Conservation (phyloP, 2,888 invertebrate genomes). For the Girardia tigrina region DNA sequence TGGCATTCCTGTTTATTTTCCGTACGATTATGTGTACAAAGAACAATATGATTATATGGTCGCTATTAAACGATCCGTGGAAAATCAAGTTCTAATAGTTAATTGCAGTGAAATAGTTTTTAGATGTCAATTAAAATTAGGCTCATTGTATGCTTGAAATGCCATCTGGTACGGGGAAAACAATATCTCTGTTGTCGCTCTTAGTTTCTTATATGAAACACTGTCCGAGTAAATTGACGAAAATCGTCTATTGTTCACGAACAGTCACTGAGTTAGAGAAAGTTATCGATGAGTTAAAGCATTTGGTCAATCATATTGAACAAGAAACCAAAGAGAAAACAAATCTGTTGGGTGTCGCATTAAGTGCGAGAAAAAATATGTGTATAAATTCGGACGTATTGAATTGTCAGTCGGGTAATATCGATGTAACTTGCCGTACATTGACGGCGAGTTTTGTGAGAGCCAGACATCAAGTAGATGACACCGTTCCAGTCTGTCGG, state of each 20-base stretch:
- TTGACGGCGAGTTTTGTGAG: constrained; percentile 36
- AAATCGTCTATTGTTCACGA: constrained; percentile 90
- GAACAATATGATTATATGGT: constrained; percentile 98
- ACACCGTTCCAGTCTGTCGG: constrained; percentile 64
- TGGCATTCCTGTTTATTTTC: constrained; percentile 85
- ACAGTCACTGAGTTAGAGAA: constrained; percentile 98
- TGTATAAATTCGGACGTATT: constrained; percentile 76
- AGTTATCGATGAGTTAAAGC: constrained; percentile 74
- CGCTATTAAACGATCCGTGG: constrained; percentile 80
- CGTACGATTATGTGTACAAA: constrained; percentile 97
- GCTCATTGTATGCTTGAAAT: constrained; percentile 94
- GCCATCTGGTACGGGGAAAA: constrained; percentile 99
- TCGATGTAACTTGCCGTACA: constrained; percentile 33
- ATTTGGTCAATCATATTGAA: constrained; percentile 75
- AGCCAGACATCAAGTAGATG: constrained; percentile 65
- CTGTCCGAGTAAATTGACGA: constrained; percentile 67
- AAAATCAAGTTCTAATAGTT: constrained; percentile 76
- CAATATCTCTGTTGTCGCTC: constrained; percentile 75
- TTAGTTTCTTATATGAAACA: constrained; percentile 67
- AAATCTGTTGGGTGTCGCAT: constrained; percentile 69
- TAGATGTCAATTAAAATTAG: no score
- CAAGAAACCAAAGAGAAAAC: constrained; percentile 51
- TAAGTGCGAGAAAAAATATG: constrained; percentile 89
- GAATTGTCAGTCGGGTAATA: constrained; percentile 32
- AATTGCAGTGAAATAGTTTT: background rate